A percentile compares a stretch with the other conserved stretches of the same genome.
Conservation (phyloP, 1,140 invertebrate species). For the Lasioglossum albipes region DNA sequence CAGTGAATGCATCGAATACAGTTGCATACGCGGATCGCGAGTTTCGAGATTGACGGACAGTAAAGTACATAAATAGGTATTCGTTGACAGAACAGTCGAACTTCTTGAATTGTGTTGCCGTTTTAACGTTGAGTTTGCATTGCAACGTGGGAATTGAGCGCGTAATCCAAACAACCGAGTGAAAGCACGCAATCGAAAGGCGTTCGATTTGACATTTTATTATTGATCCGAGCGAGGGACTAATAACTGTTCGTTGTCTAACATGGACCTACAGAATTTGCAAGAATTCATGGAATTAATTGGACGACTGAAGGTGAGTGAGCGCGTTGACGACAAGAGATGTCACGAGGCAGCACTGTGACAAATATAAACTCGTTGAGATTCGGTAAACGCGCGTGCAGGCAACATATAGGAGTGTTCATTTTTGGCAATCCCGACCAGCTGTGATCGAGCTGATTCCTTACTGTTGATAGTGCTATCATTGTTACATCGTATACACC, state of each 20-base stretch:
- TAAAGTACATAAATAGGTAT: neutral
- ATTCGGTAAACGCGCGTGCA: neutral
- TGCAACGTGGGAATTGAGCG: neutral
- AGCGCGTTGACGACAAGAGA: neutral
- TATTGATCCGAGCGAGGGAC: neutral
- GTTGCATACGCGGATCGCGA: neutral
- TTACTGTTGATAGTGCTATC: neutral
- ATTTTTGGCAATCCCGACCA: neutral
- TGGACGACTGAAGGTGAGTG: constrained; percentile 82
- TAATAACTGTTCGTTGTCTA: neutral
- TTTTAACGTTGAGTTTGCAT: neutral
- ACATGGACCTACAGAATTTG: constrained; percentile 72
- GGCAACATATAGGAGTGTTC: neutral
- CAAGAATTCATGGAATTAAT: constrained; percentile 83
- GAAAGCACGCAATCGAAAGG: neutral
- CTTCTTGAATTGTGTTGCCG: too few relatives aligned
- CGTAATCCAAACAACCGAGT: neutral
- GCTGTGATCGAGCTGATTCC: neutral
- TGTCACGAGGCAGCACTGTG: neutral
- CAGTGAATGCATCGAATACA: too few relatives aligned
- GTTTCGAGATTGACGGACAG: neutral
- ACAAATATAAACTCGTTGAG: constrained; percentile 10
- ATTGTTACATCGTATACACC: neutral
- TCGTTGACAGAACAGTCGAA: neutral
- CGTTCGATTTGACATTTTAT: neutral